Percentiles rank a stretch among this genome's conserved stretches.
Evolutionary conservation across 2,113 vertebrate genomes (phyloP).

Genomic region (Probosciger aterrimus): DNA sequence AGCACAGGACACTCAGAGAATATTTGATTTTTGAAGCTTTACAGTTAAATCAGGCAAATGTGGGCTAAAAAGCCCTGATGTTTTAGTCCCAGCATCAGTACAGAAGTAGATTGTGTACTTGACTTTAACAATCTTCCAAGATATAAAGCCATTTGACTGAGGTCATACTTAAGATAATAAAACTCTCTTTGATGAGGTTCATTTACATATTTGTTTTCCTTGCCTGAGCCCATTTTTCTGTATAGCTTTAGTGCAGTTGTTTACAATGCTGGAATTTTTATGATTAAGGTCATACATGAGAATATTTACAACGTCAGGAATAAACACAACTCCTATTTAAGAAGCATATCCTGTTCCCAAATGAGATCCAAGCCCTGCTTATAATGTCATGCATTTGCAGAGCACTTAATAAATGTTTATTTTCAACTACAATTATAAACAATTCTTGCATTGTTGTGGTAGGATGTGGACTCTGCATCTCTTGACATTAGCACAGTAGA

Average conservation of each 20-base stretch:
- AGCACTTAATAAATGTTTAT: conserved; percentile 64
- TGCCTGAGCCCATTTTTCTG: conserved; percentile 41
- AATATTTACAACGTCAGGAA: conserved; percentile 54
- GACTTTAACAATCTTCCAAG: conserved; percentile 34
- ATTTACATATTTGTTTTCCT: conserved; percentile 74
- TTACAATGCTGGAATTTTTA: conserved; percentile 66
- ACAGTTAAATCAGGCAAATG: not conserved
- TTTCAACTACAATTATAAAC: conserved; percentile 59
- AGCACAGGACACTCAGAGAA: not conserved
- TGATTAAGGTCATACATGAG: conserved; percentile 60
- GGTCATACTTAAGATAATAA: conserved; percentile 55
- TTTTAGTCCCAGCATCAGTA: not conserved
- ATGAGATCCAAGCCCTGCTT: conserved; percentile 45
- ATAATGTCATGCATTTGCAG: conserved; percentile 44
- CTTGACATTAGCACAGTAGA: conserved; percentile 26
- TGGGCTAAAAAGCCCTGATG: not conserved
- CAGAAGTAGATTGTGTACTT: conserved; percentile 6
- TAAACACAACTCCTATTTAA: conserved; percentile 57
- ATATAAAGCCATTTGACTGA: conserved; percentile 56
- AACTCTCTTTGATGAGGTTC: conserved; percentile 61
- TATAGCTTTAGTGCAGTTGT: conserved; percentile 54
- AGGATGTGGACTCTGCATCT: not conserved
- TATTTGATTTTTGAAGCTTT: not conserved
- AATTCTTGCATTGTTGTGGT: not conserved
- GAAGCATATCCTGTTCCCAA: conserved; percentile 54